Conservation (phyloP, 35 echinoderm and acorn worm genomes). For the Eucidaris tribuloides region DNA sequence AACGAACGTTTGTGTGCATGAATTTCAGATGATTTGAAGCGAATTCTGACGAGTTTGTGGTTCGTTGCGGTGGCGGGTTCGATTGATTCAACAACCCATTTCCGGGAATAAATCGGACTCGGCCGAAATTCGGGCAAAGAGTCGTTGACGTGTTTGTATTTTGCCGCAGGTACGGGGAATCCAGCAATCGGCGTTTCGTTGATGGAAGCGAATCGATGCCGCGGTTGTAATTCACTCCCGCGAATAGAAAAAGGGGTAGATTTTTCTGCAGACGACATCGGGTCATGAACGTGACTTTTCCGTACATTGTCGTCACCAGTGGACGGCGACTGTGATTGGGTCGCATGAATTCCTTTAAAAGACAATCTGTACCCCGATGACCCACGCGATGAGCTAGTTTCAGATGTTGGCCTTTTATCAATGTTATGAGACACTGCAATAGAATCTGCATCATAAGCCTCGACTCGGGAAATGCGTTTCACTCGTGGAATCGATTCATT, state of each 20-base stretch:
- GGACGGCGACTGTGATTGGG: background rate
- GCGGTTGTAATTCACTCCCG: background rate
- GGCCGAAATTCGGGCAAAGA: background rate
- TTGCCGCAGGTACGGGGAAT: background rate
- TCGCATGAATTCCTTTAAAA: background rate
- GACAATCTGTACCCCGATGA: background rate
- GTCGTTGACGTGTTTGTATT: background rate
- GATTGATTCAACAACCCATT: slow-evolving; percentile 27
- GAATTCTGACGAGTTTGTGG: no score
- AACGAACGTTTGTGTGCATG: no score
- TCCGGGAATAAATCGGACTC: slow-evolving; percentile 14
- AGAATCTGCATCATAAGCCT: no score
- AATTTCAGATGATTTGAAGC: no score
- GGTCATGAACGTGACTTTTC: background rate
- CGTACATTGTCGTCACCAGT: background rate
- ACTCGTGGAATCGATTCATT: no score
- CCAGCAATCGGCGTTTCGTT: background rate
- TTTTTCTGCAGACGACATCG: no score
- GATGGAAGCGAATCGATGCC: background rate
- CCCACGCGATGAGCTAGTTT: no score
- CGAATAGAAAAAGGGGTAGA: background rate
- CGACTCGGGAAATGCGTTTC: no score
- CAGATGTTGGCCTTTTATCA: no score
- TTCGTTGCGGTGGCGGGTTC: background rate
- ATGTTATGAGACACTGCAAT: no score